Evolutionary conservation across 2,113 vertebrate species (phyloP).

Genomic region (Pogona vitticeps): DNA sequence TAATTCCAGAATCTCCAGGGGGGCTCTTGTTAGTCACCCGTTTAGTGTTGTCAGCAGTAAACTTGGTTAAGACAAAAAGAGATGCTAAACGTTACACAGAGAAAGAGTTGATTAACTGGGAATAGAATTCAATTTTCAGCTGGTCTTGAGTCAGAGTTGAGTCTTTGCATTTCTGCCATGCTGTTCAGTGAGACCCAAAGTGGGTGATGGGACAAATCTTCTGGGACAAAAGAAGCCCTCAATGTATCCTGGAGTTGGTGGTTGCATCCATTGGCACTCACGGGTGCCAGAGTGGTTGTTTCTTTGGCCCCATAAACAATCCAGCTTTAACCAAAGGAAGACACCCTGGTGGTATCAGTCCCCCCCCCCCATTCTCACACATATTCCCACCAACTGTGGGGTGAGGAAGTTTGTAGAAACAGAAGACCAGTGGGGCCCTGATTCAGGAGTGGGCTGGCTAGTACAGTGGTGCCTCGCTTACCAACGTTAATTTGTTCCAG

Average conservation of each 20-base stretch:
- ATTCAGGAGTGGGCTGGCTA: too few species aligned
- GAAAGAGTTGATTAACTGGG: neutral
- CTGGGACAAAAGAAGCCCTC: neutral
- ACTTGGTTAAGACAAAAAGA: neutral
- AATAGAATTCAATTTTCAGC: conserved; percentile 5
- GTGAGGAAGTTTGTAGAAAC: too few species aligned
- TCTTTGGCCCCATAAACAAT: too few species aligned
- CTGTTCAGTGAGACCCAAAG: neutral
- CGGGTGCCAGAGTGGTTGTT: too few species aligned
- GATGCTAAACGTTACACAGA: neutral
- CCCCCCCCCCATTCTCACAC: neutral
- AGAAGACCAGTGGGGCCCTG: too few species aligned
- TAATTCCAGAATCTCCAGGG: conserved; percentile 4
- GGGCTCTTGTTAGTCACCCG: conserved; percentile 13
- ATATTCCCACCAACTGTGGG: too few species aligned
- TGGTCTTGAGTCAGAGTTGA: neutral
- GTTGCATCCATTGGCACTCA: too few species aligned
- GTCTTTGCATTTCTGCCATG: neutral
- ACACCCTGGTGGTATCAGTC: too few species aligned
- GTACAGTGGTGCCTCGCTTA: too few species aligned
- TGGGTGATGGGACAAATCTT: neutral
- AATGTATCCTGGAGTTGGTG: neutral
- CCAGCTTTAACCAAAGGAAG: too few species aligned
- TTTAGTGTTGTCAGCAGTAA: conserved; percentile 20
- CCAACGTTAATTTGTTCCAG: too few species aligned